Base-by-base conservation (phyloP, 1,140 invertebrate species). In the Brachionus paranguensis region DNA sequence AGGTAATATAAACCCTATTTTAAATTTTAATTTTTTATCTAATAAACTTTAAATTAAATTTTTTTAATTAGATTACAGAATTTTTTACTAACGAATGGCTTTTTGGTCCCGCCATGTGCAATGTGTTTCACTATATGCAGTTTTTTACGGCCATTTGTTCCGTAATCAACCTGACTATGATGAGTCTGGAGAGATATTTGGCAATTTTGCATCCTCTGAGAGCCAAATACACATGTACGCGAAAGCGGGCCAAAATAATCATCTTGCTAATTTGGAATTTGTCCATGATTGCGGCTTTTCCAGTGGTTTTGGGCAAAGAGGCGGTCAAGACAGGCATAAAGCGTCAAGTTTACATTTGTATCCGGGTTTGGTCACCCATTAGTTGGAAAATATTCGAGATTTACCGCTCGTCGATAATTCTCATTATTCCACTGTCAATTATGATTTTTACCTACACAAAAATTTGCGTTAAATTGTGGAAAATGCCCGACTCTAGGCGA, bases 151-250 rank as follows among this genome's bases (percentile, higher is more conserved):
- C 92, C 43, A 92, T 94, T 79, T 94, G 93, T 86, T 94, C 93
- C 1, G 93, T 94, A 12, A 89, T 93, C 11, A 94, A 93, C 0
- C 89, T 94, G 11, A 94, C 93, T 3, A 92, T 92, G n/a, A 94
- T 94, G 90, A 93, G 93, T 85, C 89, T 96, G 72, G 95, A 97
- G 89, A 92, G 95, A 85, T 96, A 94, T 94, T 95, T 95, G 88
- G 95, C 95, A 83, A 96, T 97, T 88, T 96, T 95, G 89, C 94
- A 93, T 88, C 95, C 95, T 14, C 91, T 97, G 37, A 91, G 91
- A 86, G 93, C 93, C 12, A 93, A 93, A 87, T 96, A 96, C 86
- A 88, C 88, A 83, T 87, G 87, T 0, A 96, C 94, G 0, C 93
- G 93, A 0, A 90, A 91, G 12, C 91, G 94, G 72, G 94, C 95